Conservation (phyloP, 2,888 invertebrate species). For the Brachylomia viminalis region DNA sequence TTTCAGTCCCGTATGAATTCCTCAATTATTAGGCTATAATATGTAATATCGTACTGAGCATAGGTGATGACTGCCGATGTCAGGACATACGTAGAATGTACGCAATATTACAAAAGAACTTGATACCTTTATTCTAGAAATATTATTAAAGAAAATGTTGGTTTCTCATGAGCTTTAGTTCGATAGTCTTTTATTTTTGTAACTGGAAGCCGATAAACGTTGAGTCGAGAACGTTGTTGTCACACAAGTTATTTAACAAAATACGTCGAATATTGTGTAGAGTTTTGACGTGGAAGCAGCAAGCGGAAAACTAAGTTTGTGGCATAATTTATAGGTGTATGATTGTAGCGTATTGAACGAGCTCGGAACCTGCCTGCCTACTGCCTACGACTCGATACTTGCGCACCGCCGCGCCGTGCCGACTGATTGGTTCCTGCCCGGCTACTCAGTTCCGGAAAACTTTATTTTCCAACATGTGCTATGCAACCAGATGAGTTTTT, state of each 20-base stretch:
- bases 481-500: slow-evolving; percentile 13
- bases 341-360: slow-evolving; percentile 48
- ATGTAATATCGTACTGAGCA: neutral
- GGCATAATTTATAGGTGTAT: slow-evolving; percentile 54
- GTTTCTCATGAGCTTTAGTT: slow-evolving; percentile 14
- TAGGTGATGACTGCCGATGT: neutral
- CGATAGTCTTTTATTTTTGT: slow-evolving; percentile 38
- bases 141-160: slow-evolving; percentile 28
- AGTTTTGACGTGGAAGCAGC: slow-evolving; percentile 26
- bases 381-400: slow-evolving; percentile 16
- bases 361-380: slow-evolving; percentile 1
- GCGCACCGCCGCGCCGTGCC: neutral
- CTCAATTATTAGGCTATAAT: neutral
- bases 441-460: slow-evolving; percentile 20
- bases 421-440: slow-evolving; percentile 28
- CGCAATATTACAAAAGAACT: slow-evolving; percentile 1
- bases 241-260: slow-evolving; percentile 30
- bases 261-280: slow-evolving; percentile 36
- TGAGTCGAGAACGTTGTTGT: slow-evolving; percentile 16
- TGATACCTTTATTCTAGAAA: slow-evolving; percentile 18
- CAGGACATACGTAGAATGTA: neutral
- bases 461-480: slow-evolving; percentile 9
- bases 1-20: slow-evolving; percentile 10
- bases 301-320: slow-evolving; percentile 48
- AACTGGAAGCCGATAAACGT: slow-evolving; percentile 22